A percentile compares a stretch with the other conserved stretches of the same genome.
These are phyloP conservation scores for Mobula birostris DNA, from an alignment of 2,113 vertebrate genomes.

Conservation along the genomic window DNA sequence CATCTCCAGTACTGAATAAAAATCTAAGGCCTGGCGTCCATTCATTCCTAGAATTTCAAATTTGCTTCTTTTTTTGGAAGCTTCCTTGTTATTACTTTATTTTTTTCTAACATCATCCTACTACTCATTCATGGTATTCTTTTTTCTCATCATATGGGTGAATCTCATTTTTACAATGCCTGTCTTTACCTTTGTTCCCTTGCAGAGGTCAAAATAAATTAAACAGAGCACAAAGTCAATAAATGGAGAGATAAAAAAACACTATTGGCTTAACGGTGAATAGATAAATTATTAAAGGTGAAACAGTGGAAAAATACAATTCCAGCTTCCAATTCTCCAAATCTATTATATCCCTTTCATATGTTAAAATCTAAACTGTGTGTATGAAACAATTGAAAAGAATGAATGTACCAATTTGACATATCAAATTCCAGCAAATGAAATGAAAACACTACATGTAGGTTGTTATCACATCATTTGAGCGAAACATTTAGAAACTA, in stretches of 20 bases:
- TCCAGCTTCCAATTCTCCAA: not conserved
- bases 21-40: too few species aligned
- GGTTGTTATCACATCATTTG: not conserved
- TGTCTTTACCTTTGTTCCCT: not conserved
- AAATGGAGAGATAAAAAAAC: not conserved
- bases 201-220: not conserved
- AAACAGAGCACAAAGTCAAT: not conserved
- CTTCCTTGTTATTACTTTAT: not conserved
- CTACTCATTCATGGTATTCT: not conserved
- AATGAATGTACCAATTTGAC: not conserved
- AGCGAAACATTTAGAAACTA: not conserved
- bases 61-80: not conserved
- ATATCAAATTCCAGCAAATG: not conserved
- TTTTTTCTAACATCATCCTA: not conserved
- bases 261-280: not conserved
- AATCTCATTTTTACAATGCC: not conserved
- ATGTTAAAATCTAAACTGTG: not conserved
- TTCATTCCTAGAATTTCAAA: too few species aligned
- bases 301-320: not conserved
- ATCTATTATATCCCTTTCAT: not conserved
- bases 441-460: not conserved
- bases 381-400: not conserved
- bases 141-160: not conserved
- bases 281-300: not conserved
- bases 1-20: too few species aligned